A percentile compares a stretch with the other conserved stretches of the same genome.
phyloP scores from a whole-genome alignment of 2,797 vertebrate species.

The Tarsius wallacei region DNA sequence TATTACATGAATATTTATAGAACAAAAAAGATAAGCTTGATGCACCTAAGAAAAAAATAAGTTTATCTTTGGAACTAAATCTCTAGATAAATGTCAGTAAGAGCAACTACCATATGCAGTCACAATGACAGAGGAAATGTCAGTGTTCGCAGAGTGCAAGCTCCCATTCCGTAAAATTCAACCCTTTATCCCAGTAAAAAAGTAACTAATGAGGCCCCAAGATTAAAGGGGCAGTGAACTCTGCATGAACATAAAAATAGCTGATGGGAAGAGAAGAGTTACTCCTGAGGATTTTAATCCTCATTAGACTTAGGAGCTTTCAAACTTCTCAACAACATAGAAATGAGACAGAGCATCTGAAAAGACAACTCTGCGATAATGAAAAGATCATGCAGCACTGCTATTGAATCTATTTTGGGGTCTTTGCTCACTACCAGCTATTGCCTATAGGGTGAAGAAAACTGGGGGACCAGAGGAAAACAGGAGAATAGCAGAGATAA shows the following conservation, averaged over 20 bases:
- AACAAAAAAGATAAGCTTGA: not conserved
- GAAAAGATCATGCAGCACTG: slow-evolving; percentile 53
- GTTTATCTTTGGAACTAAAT: not conserved
- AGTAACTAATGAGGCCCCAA: slow-evolving; percentile 76
- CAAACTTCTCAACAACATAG: slow-evolving; percentile 64
- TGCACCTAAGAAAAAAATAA: slow-evolving; percentile 54
- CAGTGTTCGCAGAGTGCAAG: not conserved
- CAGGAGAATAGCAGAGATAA: not conserved
- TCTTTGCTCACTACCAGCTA: slow-evolving; percentile 36
- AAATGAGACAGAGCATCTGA: slow-evolving; percentile 75
- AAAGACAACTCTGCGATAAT: slow-evolving; percentile 67
- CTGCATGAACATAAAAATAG: slow-evolving; percentile 34
- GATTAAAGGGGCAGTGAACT: slow-evolving; percentile 80
- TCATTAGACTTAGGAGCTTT: slow-evolving; percentile 81
- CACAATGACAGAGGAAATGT: slow-evolving; percentile 54
- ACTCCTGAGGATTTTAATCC: slow-evolving; percentile 82
- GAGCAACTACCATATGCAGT: not conserved
- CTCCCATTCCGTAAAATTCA: slow-evolving; percentile 40
- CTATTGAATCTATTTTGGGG: slow-evolving; percentile 58
- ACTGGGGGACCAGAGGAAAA: not conserved
- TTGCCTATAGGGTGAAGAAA: slow-evolving; percentile 53
- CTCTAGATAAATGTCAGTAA: slow-evolving; percentile 34
- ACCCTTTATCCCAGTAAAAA: slow-evolving; percentile 65
- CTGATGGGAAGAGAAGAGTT: slow-evolving; percentile 72
- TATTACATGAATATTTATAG: slow-evolving; percentile 49